Conservation (phyloP, 2,113 vertebrate species). For the Solenodon paradoxus region DNA sequence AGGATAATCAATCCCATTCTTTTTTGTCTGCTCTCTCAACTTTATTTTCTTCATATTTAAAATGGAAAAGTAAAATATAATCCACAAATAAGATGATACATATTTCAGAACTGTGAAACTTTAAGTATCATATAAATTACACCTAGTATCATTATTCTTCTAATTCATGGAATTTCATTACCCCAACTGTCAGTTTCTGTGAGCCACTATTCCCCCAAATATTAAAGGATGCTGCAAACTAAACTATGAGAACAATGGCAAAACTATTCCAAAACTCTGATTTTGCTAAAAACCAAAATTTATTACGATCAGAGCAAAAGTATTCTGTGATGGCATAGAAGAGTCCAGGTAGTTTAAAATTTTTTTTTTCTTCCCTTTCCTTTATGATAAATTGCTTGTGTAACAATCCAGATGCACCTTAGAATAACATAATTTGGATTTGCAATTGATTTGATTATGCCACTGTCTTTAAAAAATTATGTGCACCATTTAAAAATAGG, state of each 20-base stretch:
- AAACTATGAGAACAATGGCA: neutral
- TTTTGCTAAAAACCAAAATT: neutral
- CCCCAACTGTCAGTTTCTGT: neutral
- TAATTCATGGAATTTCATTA: neutral
- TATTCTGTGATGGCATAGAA: neutral
- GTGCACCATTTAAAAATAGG: neutral
- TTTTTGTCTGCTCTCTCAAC: neutral
- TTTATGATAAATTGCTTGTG: neutral
- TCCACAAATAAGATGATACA: neutral
- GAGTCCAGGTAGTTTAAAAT: neutral
- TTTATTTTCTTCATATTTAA: neutral
- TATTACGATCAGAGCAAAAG: neutral
- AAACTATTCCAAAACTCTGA: neutral
- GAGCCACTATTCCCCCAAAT: neutral
- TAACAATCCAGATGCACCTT: neutral
- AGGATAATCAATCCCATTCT: neutral
- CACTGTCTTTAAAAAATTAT: neutral
- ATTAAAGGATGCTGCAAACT: neutral
- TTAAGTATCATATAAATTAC: neutral
- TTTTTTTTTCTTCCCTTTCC: neutral
- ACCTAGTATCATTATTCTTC: neutral
- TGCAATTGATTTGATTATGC: neutral
- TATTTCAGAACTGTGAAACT: neutral
- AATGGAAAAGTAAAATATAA: neutral
- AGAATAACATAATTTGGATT: constrained; percentile 37